These are phyloP conservation scores for Pantala flavescens DNA, from an alignment of 1,140 invertebrate genomes.

Conservation along the genomic window DNA sequence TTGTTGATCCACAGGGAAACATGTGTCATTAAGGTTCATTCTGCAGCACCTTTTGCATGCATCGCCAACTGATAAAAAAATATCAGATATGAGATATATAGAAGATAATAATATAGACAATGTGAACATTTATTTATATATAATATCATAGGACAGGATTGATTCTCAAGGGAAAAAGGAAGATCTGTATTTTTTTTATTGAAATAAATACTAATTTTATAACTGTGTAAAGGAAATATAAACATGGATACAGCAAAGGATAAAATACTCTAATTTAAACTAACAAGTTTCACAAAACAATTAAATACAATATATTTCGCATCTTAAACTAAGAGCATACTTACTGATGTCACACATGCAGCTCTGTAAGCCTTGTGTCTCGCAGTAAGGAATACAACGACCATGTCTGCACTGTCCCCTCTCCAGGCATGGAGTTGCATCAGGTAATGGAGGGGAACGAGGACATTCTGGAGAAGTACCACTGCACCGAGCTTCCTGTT, in stretches of 20 bases:
- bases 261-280: too few relatives aligned
- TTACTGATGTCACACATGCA: slow-evolving; percentile 90
- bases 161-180: too few relatives aligned
- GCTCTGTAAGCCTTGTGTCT: slow-evolving; percentile 80
- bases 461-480: slow-evolving; percentile 61
- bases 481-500: slow-evolving; percentile 72
- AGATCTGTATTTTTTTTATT: too few relatives aligned
- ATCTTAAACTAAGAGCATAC: slow-evolving; percentile 28
- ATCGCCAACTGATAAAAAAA: slow-evolving; percentile 48
- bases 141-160: too few relatives aligned
- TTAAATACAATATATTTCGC: too few relatives aligned
- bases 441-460: slow-evolving; percentile 72
- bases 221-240: too few relatives aligned
- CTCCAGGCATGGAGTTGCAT: slow-evolving; percentile 77
- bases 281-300: too few relatives aligned
- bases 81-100: too few relatives aligned
- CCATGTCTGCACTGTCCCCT: slow-evolving; percentile 75
- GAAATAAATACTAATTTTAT: too few relatives aligned
- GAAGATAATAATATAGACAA: too few relatives aligned
- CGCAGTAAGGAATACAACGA: slow-evolving; percentile 84
- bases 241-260: too few relatives aligned
- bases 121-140: too few relatives aligned
- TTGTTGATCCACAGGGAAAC: slow-evolving; percentile 74
- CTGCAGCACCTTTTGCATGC: slow-evolving; percentile 86
- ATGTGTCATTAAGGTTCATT: slow-evolving; percentile 81